Evolutionary conservation across 1,140 invertebrate genomes (phyloP).

Genomic region (Anastrepha obliqua): DNA sequence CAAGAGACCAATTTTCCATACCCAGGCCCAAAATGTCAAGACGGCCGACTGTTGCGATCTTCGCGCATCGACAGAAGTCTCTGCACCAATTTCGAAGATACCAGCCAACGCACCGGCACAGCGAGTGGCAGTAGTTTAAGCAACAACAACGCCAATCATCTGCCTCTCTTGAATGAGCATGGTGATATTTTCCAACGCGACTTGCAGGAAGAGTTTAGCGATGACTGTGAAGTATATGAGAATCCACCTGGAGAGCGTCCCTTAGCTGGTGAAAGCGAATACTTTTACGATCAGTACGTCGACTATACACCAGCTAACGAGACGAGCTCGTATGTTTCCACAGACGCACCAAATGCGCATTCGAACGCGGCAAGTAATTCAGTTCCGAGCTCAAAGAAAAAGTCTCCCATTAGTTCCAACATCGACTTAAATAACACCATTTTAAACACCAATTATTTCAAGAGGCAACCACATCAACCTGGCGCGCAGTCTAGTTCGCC

Average conservation of each 20-base stretch:
- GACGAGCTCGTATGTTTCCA: slow-evolving; percentile 70
- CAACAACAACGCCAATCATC: slow-evolving; percentile 62
- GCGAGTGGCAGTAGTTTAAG: slow-evolving; percentile 65
- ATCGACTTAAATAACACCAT: slow-evolving; percentile 81
- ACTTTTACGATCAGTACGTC: slow-evolving; percentile 87
- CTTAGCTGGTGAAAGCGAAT: slow-evolving; percentile 83
- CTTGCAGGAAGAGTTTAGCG: slow-evolving; percentile 69
- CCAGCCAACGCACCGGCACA: slow-evolving; percentile 66
- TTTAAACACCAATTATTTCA: slow-evolving; percentile 78
- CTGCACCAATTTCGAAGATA: slow-evolving; percentile 74
- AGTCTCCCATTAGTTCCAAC: slow-evolving; percentile 62
- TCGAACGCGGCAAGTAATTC: slow-evolving; percentile 55
- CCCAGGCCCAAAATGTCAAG: slow-evolving; percentile 82
- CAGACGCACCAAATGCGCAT: slow-evolving; percentile 61
- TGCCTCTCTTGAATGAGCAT: slow-evolving; percentile 72
- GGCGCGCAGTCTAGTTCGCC: slow-evolving; percentile 75
- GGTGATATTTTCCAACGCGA: slow-evolving; percentile 72
- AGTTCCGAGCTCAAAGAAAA: slow-evolving; percentile 58
- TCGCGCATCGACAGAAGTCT: slow-evolving; percentile 81
- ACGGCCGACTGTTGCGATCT: slow-evolving; percentile 83
- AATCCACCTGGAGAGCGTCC: slow-evolving; percentile 75
- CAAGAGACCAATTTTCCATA: slow-evolving; percentile 80
- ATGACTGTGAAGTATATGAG: slow-evolving; percentile 68
- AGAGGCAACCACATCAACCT: slow-evolving; percentile 72
- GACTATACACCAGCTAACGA: slow-evolving; percentile 81